These are phyloP conservation scores for Eupithecia abbreviata DNA, from an alignment of 2,888 invertebrate species.

Conservation along the genomic window DNA sequence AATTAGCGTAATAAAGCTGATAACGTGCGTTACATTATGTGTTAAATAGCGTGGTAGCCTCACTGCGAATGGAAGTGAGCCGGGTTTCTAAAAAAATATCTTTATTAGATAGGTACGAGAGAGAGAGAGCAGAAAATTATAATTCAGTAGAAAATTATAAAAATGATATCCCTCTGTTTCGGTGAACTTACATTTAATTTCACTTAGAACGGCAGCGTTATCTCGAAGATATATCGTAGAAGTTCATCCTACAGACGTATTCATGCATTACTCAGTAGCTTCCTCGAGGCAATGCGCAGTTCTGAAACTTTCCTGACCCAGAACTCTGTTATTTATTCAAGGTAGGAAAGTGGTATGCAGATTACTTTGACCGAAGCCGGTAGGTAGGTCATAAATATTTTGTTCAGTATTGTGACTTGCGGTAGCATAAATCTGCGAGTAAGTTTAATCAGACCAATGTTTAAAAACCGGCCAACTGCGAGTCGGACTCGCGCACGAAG, in stretches of 20 bases:
- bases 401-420: neutral
- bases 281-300: slow-evolving; percentile 35
- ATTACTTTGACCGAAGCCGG: slow-evolving; percentile 10
- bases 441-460: neutral
- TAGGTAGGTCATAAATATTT: slow-evolving; percentile 25
- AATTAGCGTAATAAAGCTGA: no score
- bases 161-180: neutral
- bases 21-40: no score
- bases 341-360: slow-evolving; percentile 15
- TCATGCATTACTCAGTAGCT: slow-evolving; percentile 35
- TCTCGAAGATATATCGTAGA: slow-evolving; percentile 19
- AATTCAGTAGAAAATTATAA: no score
- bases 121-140: no score
- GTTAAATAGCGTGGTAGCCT: no score
- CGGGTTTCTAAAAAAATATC: no score
- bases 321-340: slow-evolving; percentile 26
- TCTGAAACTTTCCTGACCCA: slow-evolving; percentile 23
- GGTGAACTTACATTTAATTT: neutral
- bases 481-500: no score
- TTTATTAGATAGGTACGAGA: no score
- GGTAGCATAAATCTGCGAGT: neutral
- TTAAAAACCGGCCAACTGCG: neutral
- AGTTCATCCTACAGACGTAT: slow-evolving; percentile 7
- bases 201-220: neutral
- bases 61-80: no score